phyloP scores from a whole-genome alignment of 2,113 vertebrate species.

The Vulpes lagopus region DNA sequence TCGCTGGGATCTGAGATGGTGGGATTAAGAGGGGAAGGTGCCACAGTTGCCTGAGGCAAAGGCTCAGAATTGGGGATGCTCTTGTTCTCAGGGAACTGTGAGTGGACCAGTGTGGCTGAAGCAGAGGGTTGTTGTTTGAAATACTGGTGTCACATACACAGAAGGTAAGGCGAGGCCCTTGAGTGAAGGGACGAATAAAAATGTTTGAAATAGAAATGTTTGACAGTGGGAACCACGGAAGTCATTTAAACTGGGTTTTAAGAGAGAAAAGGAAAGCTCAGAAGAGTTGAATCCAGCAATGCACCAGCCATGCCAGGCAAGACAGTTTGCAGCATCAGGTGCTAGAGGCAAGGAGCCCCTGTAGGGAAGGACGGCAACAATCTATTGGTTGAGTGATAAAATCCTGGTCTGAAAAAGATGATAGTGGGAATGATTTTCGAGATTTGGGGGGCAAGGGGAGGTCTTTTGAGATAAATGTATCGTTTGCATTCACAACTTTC shows the following conservation, averaged over 20 bases:
- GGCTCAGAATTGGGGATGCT: background rate
- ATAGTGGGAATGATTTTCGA: background rate
- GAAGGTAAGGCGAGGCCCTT: background rate
- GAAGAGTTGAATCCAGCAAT: background rate
- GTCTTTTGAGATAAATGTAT: background rate
- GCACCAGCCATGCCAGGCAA: background rate
- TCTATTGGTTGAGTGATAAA: background rate
- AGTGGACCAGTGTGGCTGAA: background rate
- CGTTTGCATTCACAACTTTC: background rate
- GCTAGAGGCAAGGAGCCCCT: background rate
- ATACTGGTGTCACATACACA: background rate
- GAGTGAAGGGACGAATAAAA: background rate
- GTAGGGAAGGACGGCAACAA: rapidly evolving
- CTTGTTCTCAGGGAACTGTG: background rate
- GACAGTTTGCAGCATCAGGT: background rate
- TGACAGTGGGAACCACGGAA: background rate
- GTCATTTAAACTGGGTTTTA: background rate
- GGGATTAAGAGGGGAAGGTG: background rate
- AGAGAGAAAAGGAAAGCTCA: conserved; percentile 35
- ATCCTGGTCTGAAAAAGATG: background rate
- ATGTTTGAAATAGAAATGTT: background rate
- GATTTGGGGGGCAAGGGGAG: background rate
- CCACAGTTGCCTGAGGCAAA: background rate
- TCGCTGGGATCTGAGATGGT: background rate
- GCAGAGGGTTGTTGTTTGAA: background rate